These are phyloP conservation scores for Coenonympha arcania DNA, from an alignment of 2,888 invertebrate species.

Conservation along the genomic window DNA sequence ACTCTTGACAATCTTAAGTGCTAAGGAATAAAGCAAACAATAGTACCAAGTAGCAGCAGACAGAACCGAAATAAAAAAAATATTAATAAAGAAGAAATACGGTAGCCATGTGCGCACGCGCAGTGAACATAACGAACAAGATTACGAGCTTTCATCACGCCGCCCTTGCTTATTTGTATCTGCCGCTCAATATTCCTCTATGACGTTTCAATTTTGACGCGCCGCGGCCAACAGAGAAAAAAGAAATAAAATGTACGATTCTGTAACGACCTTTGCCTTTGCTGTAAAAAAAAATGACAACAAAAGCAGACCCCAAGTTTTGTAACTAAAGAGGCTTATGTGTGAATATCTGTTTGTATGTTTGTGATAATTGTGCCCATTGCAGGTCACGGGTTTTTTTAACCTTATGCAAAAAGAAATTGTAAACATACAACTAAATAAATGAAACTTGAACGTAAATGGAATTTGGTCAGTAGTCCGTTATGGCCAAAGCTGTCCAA, in stretches of 20 bases:
- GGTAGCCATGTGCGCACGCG: slow-evolving; percentile 39
- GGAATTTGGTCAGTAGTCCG: too few relatives aligned
- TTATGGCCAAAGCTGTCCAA: too few relatives aligned
- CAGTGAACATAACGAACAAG: slow-evolving; percentile 54
- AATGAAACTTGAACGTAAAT: too few relatives aligned
- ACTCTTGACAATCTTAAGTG: too few relatives aligned
- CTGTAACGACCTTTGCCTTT: slow-evolving; percentile 35
- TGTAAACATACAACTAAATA: too few relatives aligned
- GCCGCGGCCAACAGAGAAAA: slow-evolving; percentile 36
- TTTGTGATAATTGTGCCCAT: too few relatives aligned
- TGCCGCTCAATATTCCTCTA: slow-evolving; percentile 51
- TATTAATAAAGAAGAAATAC: not conserved
- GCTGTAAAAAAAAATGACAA: slow-evolving; percentile 32
- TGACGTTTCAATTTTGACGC: slow-evolving; percentile 62
- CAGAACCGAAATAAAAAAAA: not conserved
- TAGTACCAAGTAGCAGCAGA: too few relatives aligned
- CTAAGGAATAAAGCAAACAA: too few relatives aligned
- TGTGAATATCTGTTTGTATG: not conserved
- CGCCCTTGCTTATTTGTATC: slow-evolving; percentile 47
- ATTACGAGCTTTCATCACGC: slow-evolving; percentile 57
- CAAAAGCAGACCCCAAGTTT: slow-evolving; percentile 5
- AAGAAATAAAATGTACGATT: slow-evolving; percentile 34
- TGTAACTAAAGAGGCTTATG: not conserved
- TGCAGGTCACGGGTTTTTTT: too few relatives aligned
- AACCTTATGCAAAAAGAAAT: too few relatives aligned